phyloP scores from a whole-genome alignment of 2,888 invertebrate genomes.

The Sarcophaga carnaria region DNA sequence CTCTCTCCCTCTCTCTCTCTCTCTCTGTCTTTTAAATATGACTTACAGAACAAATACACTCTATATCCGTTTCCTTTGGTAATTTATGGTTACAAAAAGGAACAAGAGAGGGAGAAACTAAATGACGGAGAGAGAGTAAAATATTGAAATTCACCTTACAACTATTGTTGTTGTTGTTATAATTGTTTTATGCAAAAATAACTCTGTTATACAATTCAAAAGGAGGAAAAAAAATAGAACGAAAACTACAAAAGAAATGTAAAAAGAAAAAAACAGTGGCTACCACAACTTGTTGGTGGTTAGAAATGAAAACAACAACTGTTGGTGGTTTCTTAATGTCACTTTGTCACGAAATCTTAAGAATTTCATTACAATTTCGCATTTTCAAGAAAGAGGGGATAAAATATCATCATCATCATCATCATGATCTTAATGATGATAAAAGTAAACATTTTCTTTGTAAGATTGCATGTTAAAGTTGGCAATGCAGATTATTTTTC shows the following conservation, averaged over 20 bases:
- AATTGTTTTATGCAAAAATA: neutral
- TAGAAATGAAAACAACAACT: conserved; percentile 8
- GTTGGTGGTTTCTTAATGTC: conserved; percentile 49
- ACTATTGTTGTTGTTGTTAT: conserved; percentile 14
- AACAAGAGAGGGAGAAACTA: neutral
- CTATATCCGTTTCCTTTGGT: conserved; percentile 29
- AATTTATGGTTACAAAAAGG: neutral
- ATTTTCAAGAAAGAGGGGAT: neutral
- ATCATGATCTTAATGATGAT: neutral
- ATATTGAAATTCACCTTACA: no score
- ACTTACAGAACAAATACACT: conserved; percentile 4
- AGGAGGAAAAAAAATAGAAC: neutral
- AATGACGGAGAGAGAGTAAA: neutral
- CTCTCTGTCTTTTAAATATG: neutral
- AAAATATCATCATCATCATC: neutral
- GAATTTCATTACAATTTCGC: conserved; percentile 10
- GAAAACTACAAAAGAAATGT: no score
- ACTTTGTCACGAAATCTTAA: conserved; percentile 66
- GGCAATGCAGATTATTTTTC: neutral
- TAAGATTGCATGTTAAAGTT: neutral
- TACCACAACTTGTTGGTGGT: conserved; percentile 55
- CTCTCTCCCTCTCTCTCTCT: no score
- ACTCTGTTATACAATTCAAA: neutral
- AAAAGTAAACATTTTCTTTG: neutral
- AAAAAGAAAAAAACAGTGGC: neutral